Evolutionary conservation across 2,113 vertebrate genomes (phyloP).

Genomic region (Plecotus auritus): DNA sequence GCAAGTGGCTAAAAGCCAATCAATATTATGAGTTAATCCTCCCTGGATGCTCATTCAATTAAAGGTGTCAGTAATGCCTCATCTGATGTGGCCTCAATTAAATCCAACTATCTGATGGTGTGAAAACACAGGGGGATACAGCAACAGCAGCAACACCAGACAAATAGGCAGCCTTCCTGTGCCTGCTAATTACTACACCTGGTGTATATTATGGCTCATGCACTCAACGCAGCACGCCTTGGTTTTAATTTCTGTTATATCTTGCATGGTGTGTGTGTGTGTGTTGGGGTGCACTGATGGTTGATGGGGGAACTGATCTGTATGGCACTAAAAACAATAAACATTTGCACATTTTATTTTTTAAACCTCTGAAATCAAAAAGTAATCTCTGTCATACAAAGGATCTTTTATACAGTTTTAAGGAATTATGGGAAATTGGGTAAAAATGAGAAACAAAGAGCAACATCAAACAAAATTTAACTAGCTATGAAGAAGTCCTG

Average conservation of each 20-base stretch:
- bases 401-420: constrained; percentile 4
- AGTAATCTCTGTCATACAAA: neutral
- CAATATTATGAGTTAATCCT: constrained; percentile 91
- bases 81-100: constrained; percentile 93
- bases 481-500: neutral
- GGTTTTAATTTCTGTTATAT: constrained; percentile 73
- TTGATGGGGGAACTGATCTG: constrained; percentile 35
- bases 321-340: constrained; percentile 67
- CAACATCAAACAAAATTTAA: neutral
- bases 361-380: neutral
- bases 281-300: neutral
- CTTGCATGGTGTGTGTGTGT: neutral
- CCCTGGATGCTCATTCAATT: constrained; percentile 91
- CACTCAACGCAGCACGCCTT: constrained; percentile 81
- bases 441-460: constrained; percentile 1
- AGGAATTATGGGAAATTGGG: neutral
- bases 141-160: constrained; percentile 85
- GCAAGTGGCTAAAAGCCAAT: constrained; percentile 93
- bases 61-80: constrained; percentile 93
- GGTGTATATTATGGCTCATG: constrained; percentile 86
- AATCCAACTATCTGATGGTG: constrained; percentile 89
- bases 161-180: constrained; percentile 86
- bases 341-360: constrained; percentile 31
- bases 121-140: constrained; percentile 86
- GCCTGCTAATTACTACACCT: constrained; percentile 91